A percentile compares a stretch with the other conserved stretches of the same genome.
These are phyloP conservation scores for Dryococelus australis DNA, from an alignment of 2,888 invertebrate genomes.

Conservation along the genomic window DNA sequence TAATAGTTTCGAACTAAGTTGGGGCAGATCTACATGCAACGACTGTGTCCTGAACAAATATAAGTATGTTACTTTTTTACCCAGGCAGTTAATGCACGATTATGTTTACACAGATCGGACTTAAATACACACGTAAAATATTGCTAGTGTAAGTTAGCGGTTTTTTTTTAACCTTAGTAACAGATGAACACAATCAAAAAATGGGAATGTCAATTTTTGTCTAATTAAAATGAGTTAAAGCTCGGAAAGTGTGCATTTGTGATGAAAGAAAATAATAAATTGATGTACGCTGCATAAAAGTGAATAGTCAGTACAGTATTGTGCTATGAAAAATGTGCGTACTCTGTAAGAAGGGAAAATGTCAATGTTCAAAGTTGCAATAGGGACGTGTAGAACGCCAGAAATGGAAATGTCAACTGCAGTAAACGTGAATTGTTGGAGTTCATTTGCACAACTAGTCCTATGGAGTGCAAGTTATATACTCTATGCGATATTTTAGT, in stretches of 20 bases:
- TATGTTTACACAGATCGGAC: no score
- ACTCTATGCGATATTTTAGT: not conserved
- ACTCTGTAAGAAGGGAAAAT: not conserved
- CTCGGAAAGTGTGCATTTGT: not conserved
- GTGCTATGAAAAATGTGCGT: not conserved
- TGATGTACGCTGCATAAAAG: not conserved
- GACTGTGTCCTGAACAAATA: no score
- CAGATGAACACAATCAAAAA: no score
- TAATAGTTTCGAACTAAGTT: no score
- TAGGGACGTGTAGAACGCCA: not conserved
- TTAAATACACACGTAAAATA: no score
- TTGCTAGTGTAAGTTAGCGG: no score
- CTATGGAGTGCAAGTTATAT: not conserved
- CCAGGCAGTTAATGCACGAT: no score
- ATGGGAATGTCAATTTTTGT: no score
- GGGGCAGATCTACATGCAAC: no score
- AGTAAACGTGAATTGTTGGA: no score
- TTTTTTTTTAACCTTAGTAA: no score
- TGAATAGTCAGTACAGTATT: not conserved
- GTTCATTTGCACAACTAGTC: not conserved
- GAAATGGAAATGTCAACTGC: not conserved
- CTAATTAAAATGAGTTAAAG: not conserved
- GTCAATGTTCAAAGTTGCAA: not conserved
- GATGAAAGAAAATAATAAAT: not conserved
- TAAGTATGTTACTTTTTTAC: no score